phyloP scores from a whole-genome alignment of 2,113 vertebrate genomes.

The Numenius arquata region DNA sequence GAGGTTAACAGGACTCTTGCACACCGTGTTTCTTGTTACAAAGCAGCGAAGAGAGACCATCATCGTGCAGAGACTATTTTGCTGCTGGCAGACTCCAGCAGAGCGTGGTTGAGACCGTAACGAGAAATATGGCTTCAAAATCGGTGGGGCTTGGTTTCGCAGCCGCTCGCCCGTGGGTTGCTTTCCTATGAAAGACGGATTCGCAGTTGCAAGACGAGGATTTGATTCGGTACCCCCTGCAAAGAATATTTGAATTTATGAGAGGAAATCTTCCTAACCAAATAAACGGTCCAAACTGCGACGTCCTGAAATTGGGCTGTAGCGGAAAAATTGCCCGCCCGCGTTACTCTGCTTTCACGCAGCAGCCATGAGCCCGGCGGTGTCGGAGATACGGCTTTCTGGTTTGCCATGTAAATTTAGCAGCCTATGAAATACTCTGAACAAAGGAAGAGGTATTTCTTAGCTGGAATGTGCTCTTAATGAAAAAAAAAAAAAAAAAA shows the following conservation, averaged over 20 bases:
- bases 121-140: not conserved
- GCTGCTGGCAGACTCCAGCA: not conserved
- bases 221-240: not conserved
- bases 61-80: not conserved
- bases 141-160: not conserved
- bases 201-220: not conserved
- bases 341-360: not conserved
- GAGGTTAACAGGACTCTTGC: not conserved
- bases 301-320: rapidly evolving
- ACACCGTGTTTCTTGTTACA: not conserved
- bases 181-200: not conserved
- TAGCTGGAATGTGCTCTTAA: not conserved
- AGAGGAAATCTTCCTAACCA: not conserved
- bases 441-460: not conserved
- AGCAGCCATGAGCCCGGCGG: rapidly evolving
- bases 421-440: not conserved
- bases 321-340: not conserved
- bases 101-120: not conserved
- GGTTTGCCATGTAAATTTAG: not conserved
- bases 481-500: too few relatives aligned
- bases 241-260: not conserved
- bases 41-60: not conserved
- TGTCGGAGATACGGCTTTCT: not conserved
- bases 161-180: not conserved
- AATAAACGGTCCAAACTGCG: rapidly evolving